Conservation (phyloP, 2,888 invertebrate genomes). For the Xylophagus ater region DNA sequence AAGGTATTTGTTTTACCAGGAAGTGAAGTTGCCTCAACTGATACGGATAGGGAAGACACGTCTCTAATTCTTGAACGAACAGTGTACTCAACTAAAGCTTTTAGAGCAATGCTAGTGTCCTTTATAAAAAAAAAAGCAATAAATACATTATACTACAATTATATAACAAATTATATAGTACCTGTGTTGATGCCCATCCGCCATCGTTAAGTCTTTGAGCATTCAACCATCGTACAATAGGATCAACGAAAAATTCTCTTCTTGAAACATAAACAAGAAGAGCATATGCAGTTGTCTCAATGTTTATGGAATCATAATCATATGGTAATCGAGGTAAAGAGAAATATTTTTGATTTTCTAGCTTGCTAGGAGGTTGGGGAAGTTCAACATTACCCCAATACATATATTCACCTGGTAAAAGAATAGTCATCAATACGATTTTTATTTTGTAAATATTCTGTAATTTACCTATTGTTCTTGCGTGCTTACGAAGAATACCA, state of each 20-base stretch:
- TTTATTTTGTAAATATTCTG: neutral
- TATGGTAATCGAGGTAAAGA: constrained; percentile 77
- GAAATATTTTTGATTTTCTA: constrained; percentile 87
- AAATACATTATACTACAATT: constrained; percentile 24
- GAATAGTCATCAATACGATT: neutral
- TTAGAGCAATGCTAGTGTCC: constrained; percentile 79
- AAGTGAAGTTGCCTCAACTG: constrained; percentile 76
- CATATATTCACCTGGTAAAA: constrained; percentile 53
- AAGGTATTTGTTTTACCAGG: constrained; percentile 54
- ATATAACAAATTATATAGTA: constrained; percentile 4
- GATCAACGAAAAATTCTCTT: constrained; percentile 69
- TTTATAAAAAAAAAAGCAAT: constrained; percentile 36
- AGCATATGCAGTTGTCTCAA: constrained; percentile 88
- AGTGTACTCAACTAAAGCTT: constrained; percentile 82
- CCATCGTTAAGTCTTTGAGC: constrained; percentile 75
- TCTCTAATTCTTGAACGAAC: constrained; percentile 74
- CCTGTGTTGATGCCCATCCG: constrained; percentile 79
- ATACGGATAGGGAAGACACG: constrained; percentile 64
- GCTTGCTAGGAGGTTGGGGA: constrained; percentile 70
- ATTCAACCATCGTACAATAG: constrained; percentile 85
- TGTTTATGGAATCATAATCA: constrained; percentile 79
- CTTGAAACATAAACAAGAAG: constrained; percentile 78
- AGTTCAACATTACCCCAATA: constrained; percentile 77
- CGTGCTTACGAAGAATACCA: constrained; percentile 53
- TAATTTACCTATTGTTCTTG: constrained; percentile 51